Evolutionary conservation across 2,888 invertebrate genomes (phyloP).

Genomic region (Drosophila mercatorum): DNA sequence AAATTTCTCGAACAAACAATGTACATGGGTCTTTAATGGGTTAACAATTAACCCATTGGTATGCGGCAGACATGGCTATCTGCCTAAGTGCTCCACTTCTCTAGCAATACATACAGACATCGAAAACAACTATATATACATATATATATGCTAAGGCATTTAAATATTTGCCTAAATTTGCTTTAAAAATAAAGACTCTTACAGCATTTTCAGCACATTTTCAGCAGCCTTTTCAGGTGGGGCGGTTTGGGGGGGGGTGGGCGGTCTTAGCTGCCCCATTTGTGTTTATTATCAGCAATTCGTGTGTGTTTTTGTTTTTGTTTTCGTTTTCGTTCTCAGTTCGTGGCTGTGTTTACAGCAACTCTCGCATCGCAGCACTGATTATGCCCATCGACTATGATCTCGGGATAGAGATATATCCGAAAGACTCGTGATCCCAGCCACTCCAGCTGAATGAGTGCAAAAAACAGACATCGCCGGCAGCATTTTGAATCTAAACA

Average conservation of each 20-base stretch:
- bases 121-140: neutral
- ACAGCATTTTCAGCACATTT: conserved; percentile 24
- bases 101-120: neutral
- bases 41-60: conserved; percentile 57
- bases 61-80: conserved; percentile 23
- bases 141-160: conserved; percentile 11
- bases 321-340: conserved; percentile 10
- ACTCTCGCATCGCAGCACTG: conserved; percentile 29
- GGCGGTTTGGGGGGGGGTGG: too few relatives aligned
- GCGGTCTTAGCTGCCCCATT: conserved; percentile 28
- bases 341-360: conserved; percentile 36
- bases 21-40: conserved; percentile 42
- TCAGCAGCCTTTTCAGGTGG: neutral
- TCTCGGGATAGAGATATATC: conserved; percentile 2
- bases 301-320: conserved; percentile 18
- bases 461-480: conserved; percentile 16
- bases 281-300: conserved; percentile 53
- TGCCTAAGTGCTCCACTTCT: conserved; percentile 33
- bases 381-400: conserved; percentile 21
- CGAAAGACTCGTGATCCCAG: conserved; percentile 4
- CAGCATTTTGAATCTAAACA: conserved; percentile 47
- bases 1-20: conserved; percentile 22
- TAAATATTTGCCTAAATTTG: conserved; percentile 18
- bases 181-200: conserved; percentile 31
- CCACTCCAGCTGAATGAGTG: conserved; percentile 16